phyloP scores from a whole-genome alignment of 2,888 invertebrate genomes.

The Hedya salicella region DNA sequence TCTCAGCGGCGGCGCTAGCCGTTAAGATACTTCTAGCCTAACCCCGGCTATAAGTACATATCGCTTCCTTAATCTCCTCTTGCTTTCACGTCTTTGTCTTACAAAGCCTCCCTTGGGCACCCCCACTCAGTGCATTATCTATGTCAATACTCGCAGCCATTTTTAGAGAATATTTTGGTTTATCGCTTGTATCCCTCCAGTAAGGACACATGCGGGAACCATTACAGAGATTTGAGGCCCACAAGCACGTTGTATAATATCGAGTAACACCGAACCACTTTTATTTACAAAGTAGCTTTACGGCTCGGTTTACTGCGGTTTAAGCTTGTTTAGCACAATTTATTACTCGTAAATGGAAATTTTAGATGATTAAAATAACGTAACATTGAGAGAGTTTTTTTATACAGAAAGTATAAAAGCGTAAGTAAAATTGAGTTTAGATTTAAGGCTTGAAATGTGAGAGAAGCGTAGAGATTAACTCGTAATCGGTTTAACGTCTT shows the following conservation, averaged over 20 bases:
- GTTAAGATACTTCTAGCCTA: conserved; percentile 62
- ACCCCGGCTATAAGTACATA: conserved; percentile 65
- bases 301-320: conserved; percentile 40
- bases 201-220: conserved; percentile 74
- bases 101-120: conserved; percentile 68
- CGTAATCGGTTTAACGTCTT: conserved; percentile 35
- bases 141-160: conserved; percentile 77
- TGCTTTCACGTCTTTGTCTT: conserved; percentile 74
- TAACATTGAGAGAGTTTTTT: conserved; percentile 32
- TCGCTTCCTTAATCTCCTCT: conserved; percentile 70
- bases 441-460: conserved; percentile 26
- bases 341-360: conserved; percentile 40
- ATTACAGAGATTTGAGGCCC: conserved; percentile 74
- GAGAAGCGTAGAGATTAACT: conserved; percentile 14
- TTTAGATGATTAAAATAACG: conserved; percentile 40
- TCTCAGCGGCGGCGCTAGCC: conserved; percentile 50
- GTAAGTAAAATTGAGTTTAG: conserved; percentile 25
- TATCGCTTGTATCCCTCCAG: conserved; percentile 77
- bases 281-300: conserved; percentile 55
- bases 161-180: conserved; percentile 78
- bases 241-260: conserved; percentile 57
- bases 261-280: conserved; percentile 50
- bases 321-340: conserved; percentile 41
- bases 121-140: conserved; percentile 73
- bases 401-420: conserved; percentile 27